Base-by-base conservation (phyloP, 2,888 invertebrate species). In the Nebria salina region DNA sequence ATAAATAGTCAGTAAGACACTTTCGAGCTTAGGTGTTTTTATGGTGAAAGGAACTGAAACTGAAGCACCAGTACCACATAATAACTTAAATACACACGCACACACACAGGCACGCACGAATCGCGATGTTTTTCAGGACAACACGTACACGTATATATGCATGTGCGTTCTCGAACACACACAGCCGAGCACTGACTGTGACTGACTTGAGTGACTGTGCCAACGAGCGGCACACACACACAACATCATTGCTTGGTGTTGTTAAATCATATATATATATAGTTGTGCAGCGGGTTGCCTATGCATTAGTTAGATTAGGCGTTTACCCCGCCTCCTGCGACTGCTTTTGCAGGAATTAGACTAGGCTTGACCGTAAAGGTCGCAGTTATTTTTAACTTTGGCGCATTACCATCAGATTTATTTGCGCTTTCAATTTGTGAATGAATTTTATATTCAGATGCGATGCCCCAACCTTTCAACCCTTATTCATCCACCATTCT, bases 221-320 rank as follows among this genome's bases (percentile, higher is more conserved):
- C 34, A 20, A 20, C 20, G 20, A 20, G 20, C 20, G 20, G 20
- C 20, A 20, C 20, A 20, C 20, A 20, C 20, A 20, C 20, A 20
- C 15, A 25, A 70, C 11, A 25, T 54, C 26, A 70, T 34, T 70
- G 3, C 26, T 68, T 25, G 20, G 1, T 25, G 20, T 8, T 68
- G 70, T 70, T 25, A 15, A 70, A 70, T 70, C 70, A 70, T 34
- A 20, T 20, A 20, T 20, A 20, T 20, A 20, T 20, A 70, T 7
- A 15, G 66, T 11, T 8, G 25, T 70, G 26, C 41, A 34, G 76
- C 72, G 68, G 77, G 72, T 64, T 65, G 72, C 72, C 77, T 72
- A 77, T 78, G 20, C 78, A 74, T 74, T 74, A 78, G 73, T 34
- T 65, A 78, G 74, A 77, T 77, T 77, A 78, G 76, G 76, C 70